Evolutionary conservation across 2,113 vertebrate species (phyloP).

Genomic region (Solenodon paradoxus): DNA sequence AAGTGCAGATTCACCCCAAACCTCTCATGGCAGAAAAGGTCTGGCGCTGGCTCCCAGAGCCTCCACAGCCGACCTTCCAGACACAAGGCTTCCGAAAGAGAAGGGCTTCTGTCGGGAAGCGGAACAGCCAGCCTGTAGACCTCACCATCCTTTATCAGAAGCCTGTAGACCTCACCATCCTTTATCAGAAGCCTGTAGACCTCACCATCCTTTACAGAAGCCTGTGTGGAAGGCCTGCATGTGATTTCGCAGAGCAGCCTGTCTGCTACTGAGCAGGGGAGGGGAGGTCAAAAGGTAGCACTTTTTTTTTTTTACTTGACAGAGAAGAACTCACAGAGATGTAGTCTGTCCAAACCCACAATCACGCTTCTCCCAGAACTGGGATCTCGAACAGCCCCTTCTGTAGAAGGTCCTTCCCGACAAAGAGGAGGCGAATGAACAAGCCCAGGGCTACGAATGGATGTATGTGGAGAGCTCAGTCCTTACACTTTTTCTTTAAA

Average conservation of each 20-base stretch:
- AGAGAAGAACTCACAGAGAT: not conserved
- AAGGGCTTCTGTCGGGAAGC: not conserved
- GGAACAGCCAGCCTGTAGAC: not conserved
- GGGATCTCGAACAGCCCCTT: not conserved
- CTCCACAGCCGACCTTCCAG: not conserved
- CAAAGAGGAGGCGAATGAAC: not conserved
- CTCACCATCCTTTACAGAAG: not conserved
- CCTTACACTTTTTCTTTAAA: not conserved
- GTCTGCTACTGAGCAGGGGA: not conserved
- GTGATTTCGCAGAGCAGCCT: not conserved
- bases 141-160: not conserved
- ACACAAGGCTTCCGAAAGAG: not conserved
- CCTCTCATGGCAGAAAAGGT: not conserved
- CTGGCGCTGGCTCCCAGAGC: not conserved
- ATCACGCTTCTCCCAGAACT: not conserved
- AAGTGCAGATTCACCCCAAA: not conserved
- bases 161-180: not conserved
- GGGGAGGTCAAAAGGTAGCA: not conserved
- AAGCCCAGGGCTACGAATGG: not conserved
- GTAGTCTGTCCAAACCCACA: not conserved
- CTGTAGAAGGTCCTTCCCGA: not conserved
- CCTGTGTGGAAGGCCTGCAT: not conserved
- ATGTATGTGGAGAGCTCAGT: not conserved
- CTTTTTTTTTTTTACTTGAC: not conserved
- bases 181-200: not conserved